Evolutionary conservation across 2,113 vertebrate genomes (phyloP).

Genomic region (Empidonax alnorum): DNA sequence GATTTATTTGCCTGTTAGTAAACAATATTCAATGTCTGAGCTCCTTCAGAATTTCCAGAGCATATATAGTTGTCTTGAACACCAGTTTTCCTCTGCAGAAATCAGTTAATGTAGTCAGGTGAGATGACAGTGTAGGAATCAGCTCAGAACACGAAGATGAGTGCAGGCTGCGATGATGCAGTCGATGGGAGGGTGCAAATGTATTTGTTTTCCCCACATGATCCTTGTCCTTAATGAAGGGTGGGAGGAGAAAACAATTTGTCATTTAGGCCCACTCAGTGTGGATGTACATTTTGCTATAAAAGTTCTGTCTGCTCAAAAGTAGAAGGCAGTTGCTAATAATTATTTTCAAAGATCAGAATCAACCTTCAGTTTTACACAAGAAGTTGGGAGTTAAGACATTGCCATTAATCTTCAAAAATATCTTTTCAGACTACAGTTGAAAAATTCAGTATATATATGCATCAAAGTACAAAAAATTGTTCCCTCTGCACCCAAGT

Average conservation of each 20-base stretch:
- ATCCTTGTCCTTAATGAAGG: neutral
- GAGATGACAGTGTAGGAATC: neutral
- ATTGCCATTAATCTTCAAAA: neutral
- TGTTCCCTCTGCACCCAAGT: neutral
- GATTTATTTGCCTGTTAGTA: neutral
- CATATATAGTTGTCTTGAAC: neutral
- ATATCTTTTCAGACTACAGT: neutral
- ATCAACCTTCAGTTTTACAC: neutral
- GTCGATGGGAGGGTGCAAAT: neutral
- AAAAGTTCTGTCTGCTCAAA: neutral
- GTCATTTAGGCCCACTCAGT: neutral
- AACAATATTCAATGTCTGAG: neutral
- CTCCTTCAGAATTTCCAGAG: neutral
- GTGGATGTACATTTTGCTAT: neutral
- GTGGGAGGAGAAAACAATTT: neutral
- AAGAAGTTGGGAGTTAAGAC: neutral
- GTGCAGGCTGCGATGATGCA: neutral
- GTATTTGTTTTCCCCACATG: neutral
- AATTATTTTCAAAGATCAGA: neutral
- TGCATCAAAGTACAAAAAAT: neutral
- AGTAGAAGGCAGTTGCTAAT: neutral
- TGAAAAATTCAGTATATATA: neutral
- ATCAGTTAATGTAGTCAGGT: neutral
- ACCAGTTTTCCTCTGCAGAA: neutral
- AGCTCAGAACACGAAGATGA: neutral